Base-by-base conservation (phyloP, 2,797 vertebrate genomes). In the Cichlasoma orientale region DNA sequence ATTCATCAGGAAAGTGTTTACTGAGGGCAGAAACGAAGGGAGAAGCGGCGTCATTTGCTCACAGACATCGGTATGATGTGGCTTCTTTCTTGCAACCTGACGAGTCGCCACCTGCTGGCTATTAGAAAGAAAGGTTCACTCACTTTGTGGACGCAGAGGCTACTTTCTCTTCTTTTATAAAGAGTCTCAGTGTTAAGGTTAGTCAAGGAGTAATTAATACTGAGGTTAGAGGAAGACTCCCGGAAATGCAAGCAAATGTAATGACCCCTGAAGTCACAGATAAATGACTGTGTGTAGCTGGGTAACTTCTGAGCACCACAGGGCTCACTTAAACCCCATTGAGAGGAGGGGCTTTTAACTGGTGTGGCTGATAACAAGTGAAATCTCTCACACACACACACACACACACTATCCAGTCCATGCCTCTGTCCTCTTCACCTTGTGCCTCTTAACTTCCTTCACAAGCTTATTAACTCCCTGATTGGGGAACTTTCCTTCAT, bases 391-490 rank as follows among this genome's bases (percentile, higher is more conserved):
- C 36, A 12, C 36, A 38, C 36, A 38, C 36, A 38, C 36, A 38
- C 11, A 38, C 36, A 38, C 11, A 12, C 57, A 72, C 19, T 5
- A 27, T 53, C 57, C 55, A 55, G 59, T 18, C 36, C 36, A 11
- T 36, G 9, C 57, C 56, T 63, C 72, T 63, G 79, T 88, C 83
- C 79, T 80, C 81, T 73, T 88, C 89, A 87, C 85, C 91, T 87
- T 89, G 79, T 85, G 83, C 75, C 87, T 83, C 90, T 91, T 92
- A 88, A 87, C 85, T 92, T 91, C 84, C 88, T 82, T 91, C 85
- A 86, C 61, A 68, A 78, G 81, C 83, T 94, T 91, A 93, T 94
- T 95, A 93, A 91, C 86, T 93, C 75, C 69, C 79, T 86, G 85
- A 89, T 87, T 85, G 83, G 80, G 63, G 86, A 86, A 80, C 86